phyloP scores from a whole-genome alignment of 1,140 invertebrate species.

The Zaprionus nigranus region DNA sequence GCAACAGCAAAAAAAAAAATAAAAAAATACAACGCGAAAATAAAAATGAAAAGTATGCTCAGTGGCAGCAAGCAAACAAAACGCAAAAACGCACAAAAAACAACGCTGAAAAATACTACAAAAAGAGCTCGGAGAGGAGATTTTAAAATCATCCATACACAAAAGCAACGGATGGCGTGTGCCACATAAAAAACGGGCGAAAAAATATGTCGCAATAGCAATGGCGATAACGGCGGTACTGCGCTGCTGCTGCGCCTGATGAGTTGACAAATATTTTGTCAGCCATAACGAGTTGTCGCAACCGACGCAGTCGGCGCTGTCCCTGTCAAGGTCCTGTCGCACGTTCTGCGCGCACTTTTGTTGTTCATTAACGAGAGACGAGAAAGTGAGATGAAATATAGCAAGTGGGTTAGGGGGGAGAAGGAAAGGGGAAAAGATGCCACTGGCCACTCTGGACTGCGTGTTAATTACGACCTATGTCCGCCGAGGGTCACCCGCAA shows the following conservation, averaged over 20 bases:
- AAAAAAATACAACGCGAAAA: constrained; percentile 10
- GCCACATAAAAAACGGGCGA: constrained; percentile 13
- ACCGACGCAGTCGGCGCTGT: neutral
- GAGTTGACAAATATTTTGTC: constrained; percentile 83
- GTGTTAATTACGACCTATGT: constrained; percentile 76
- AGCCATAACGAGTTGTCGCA: constrained; percentile 70
- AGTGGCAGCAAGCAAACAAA: constrained; percentile 53
- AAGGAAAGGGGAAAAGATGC: too few species aligned
- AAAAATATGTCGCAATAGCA: constrained; percentile 44
- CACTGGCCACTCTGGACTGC: constrained; percentile 43
- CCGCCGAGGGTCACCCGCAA: constrained; percentile 48
- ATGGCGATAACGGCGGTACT: constrained; percentile 31
- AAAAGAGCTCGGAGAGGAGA: neutral
- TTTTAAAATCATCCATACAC: constrained; percentile 31
- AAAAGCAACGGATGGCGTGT: constrained; percentile 19
- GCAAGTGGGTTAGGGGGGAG: neutral
- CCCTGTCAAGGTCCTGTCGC: constrained; percentile 24
- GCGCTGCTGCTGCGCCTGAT: constrained; percentile 42
- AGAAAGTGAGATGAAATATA: neutral
- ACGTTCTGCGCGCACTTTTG: constrained; percentile 20
- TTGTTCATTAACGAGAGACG: constrained; percentile 52
- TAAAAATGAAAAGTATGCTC: constrained; percentile 26
- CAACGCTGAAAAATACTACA: constrained; percentile 18
- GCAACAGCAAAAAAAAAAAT: constrained; percentile 13
- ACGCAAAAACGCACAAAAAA: constrained; percentile 33